A percentile compares a stretch with the other conserved stretches of the same genome.
These are phyloP conservation scores for Aepyceros melampus DNA, from an alignment of 2,113 vertebrate genomes.

Conservation along the genomic window DNA sequence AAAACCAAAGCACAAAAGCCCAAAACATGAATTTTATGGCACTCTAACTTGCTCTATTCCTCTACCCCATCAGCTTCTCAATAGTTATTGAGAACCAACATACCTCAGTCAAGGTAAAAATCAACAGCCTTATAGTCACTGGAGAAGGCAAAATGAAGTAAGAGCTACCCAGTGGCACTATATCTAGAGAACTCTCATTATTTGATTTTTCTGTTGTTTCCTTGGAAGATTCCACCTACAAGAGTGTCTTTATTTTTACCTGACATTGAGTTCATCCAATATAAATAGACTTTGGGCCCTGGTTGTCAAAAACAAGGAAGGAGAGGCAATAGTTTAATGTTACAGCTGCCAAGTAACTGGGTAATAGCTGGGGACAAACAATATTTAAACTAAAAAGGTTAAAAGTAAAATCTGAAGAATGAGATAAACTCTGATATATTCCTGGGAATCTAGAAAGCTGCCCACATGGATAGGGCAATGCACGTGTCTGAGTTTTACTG, in stretches of 20 bases:
- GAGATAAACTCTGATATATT: neutral
- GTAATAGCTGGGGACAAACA: neutral
- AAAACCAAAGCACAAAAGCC: neutral
- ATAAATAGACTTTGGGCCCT: neutral
- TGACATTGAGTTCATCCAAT: neutral
- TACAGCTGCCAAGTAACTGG: neutral
- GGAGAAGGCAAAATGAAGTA: neutral
- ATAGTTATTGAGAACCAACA: neutral
- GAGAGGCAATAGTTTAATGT: neutral
- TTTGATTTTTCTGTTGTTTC: neutral
- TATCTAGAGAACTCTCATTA: neutral
- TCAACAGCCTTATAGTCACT: neutral
- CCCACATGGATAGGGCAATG: neutral
- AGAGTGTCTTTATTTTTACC: neutral
- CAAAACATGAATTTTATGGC: neutral
- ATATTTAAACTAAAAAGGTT: neutral
- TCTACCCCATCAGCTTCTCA: accelerated
- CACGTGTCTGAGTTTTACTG: neutral
- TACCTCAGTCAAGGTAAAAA: neutral
- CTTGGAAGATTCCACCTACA: neutral
- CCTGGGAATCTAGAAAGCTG: neutral
- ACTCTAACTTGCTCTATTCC: neutral
- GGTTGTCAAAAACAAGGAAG: neutral
- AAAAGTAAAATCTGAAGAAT: neutral
- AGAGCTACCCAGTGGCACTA: neutral